Base-by-base conservation (phyloP, 2,888 invertebrate genomes). In the Dermolepida albohirtum region DNA sequence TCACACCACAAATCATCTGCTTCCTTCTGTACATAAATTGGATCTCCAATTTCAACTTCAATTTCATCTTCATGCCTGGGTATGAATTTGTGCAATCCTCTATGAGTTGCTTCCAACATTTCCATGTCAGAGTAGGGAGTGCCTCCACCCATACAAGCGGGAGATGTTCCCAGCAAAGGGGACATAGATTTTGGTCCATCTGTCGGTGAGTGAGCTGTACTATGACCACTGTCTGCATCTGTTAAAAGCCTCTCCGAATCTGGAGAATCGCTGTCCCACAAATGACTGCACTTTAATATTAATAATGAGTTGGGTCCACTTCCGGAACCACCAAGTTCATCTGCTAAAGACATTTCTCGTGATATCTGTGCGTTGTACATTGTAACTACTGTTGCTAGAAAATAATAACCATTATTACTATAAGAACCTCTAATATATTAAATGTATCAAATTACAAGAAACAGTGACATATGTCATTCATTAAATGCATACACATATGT, bases 1-100 rank as follows among this genome's bases (percentile, higher is more conserved):
- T 97, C 96, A 83, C 96, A 96, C 98, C 98, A 98, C 71, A 97
- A 86, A 83, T 98, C 98, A 75, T 98, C 98, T 17, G 94, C 95
- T 83, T 98, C 97, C 80, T 95, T 95, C 80, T 96, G 95, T 74
- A 99, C 96, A 81, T 97, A 97, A 73, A 98, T 91, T 0, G 97
- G 96, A 84, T 98, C 98, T 0, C 98, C 98, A 68, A 98, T 97
- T 85, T 98, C 98, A 34, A 99, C 89, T 81, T 96, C 95, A 71
- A 99, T 92, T 85, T 98, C 98, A 78, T 98, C 98, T 72, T 92
- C 91, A 83, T 98, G 98, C 70, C 98, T 87, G 0, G 98, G 97
- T 77, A 97, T 89, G 80, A 98, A 98, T 81, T 96, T 95, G 83
- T 98, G 97, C 81, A 98, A 87, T 6, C 97, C 97, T 78, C 98